phyloP scores from a whole-genome alignment of 2,797 vertebrate species.

The Urocyon cinereoargenteus region DNA sequence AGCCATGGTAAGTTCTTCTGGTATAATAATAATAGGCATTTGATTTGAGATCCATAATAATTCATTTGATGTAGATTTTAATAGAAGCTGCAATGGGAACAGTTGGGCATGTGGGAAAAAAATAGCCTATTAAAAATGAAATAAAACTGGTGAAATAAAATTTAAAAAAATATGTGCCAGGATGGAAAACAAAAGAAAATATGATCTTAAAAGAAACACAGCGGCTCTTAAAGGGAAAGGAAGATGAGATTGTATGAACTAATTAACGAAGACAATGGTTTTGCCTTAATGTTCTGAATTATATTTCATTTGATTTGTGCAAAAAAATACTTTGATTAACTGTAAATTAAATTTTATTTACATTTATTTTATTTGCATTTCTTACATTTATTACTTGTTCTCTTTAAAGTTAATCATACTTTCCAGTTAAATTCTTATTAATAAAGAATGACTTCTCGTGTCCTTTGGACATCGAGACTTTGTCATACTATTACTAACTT shows the following conservation, averaged over 20 bases:
- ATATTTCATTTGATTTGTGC: neutral
- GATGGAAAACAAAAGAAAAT: conserved; percentile 22
- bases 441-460: neutral
- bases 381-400: neutral
- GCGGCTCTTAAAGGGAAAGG: neutral
- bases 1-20: neutral
- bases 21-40: neutral
- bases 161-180: neutral
- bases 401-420: neutral
- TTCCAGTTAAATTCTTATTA: conserved; percentile 24
- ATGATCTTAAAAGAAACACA: neutral
- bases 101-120: neutral
- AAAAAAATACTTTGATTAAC: neutral
- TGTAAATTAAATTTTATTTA: neutral
- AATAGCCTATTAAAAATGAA: neutral
- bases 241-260: neutral
- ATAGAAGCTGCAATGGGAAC: conserved; percentile 20
- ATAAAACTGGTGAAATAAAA: neutral
- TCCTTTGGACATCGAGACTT: neutral
- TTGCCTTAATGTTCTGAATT: neutral
- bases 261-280: neutral
- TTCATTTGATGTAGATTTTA: neutral
- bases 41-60: neutral
- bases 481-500: neutral
- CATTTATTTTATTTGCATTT: neutral